These are phyloP conservation scores for Uropsilus gracilis DNA, from an alignment of 2,113 vertebrate genomes.

Conservation along the genomic window DNA sequence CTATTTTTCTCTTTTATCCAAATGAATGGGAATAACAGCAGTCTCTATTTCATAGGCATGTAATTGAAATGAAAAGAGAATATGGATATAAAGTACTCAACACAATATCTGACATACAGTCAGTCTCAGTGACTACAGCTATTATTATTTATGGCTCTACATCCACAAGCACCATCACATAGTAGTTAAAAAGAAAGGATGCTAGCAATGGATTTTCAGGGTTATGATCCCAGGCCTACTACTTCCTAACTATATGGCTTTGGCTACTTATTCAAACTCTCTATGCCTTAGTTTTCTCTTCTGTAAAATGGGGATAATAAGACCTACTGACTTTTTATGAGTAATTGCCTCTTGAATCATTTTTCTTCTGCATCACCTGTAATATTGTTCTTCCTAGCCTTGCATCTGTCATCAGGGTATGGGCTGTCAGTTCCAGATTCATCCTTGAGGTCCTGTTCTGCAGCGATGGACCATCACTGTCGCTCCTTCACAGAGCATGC, in stretches of 20 bases:
- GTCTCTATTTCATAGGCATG: not conserved
- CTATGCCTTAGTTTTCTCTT: not conserved
- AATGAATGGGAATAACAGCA: not conserved
- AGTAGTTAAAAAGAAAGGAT: not conserved
- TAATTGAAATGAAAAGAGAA: not conserved
- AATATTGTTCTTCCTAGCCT: not conserved
- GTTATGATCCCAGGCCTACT: not conserved
- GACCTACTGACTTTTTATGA: not conserved
- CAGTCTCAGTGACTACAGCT: not conserved
- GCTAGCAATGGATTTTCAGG: not conserved
- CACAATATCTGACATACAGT: not conserved
- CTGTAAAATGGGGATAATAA: not conserved
- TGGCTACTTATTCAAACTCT: not conserved
- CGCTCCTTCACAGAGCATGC: not conserved
- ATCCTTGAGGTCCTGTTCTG: not conserved
- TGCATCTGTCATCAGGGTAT: not conserved
- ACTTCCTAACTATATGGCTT: not conserved
- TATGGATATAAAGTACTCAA: not conserved
- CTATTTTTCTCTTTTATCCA: not conserved
- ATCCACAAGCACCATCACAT: not conserved
- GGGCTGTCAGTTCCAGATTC: not conserved
- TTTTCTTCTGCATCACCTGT: not conserved
- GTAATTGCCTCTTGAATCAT: not conserved
- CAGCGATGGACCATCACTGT: not conserved
- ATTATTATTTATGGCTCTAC: not conserved